These are phyloP conservation scores for Chaunax sp. DNA, from an alignment of 2,797 vertebrate genomes.

Conservation along the genomic window DNA sequence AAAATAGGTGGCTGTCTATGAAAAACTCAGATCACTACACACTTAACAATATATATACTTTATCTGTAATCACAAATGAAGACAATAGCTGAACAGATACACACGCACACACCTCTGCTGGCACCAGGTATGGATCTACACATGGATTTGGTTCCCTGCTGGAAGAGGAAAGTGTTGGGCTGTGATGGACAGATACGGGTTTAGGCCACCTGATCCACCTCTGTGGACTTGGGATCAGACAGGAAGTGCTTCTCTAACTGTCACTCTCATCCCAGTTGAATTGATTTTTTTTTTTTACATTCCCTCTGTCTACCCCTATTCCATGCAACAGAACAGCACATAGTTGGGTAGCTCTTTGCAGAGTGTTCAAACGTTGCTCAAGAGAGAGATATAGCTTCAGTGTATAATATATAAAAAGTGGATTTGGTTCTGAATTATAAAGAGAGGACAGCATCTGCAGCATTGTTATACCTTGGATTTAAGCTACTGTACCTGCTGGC, in stretches of 20 bases:
- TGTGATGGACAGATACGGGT: slow-evolving; percentile 55
- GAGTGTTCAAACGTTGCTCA: slow-evolving; percentile 8
- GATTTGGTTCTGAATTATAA: slow-evolving; percentile 20
- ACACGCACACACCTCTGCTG: slow-evolving; percentile 15
- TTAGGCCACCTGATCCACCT: slow-evolving; percentile 54
- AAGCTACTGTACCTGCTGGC: slow-evolving; percentile 52
- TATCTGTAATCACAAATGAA: slow-evolving; percentile 14
- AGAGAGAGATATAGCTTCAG: neutral
- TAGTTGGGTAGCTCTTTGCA: neutral
- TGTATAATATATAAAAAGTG: slow-evolving; percentile 1
- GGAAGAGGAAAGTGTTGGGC: slow-evolving; percentile 39
- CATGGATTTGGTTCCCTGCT: slow-evolving; percentile 36
- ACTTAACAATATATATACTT: slow-evolving; percentile 25
- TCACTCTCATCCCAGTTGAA: slow-evolving; percentile 48
- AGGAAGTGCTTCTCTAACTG: slow-evolving; percentile 60
- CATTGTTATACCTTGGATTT: slow-evolving; percentile 25
- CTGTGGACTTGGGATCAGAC: slow-evolving; percentile 48
- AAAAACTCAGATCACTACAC: slow-evolving; percentile 26
- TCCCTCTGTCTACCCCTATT: slow-evolving; percentile 7
- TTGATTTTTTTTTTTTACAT: slow-evolving; percentile 42
- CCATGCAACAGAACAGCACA: slow-evolving; percentile 12
- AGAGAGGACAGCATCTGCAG: slow-evolving; percentile 32
- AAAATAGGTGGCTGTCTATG: slow-evolving; percentile 17
- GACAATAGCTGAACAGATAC: slow-evolving; percentile 17
- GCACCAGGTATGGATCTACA: slow-evolving; percentile 33